Percentiles rank a stretch among this genome's conserved stretches.
These are phyloP conservation scores for Thaumatotibia leucotreta DNA, from an alignment of 1,140 invertebrate genomes.

Conservation along the genomic window DNA sequence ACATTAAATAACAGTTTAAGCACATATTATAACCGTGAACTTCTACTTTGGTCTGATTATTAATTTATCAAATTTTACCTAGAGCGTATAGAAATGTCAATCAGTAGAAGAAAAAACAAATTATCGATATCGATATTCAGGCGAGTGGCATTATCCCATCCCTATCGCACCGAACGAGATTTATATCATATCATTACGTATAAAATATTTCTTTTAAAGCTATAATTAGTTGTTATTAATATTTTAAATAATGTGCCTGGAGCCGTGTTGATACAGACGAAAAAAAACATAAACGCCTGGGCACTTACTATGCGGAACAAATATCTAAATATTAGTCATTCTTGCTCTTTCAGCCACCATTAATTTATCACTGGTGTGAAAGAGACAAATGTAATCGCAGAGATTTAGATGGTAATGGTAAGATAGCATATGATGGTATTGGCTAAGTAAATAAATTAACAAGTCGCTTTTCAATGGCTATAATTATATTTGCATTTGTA, in stretches of 20 bases:
- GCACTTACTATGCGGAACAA: not conserved
- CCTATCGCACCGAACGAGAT: conserved; percentile 54
- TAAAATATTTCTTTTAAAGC: conserved; percentile 75
- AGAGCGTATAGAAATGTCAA: too few relatives aligned
- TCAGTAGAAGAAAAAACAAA: too few relatives aligned
- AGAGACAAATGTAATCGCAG: not conserved
- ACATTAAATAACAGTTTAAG: too few relatives aligned
- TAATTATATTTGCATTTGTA: not conserved
- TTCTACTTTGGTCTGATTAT: too few relatives aligned
- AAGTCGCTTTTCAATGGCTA: not conserved
- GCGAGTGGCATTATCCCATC: conserved; percentile 25
- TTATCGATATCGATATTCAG: conserved; percentile 27
- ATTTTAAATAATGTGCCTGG: conserved; percentile 65
- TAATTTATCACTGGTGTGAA: not conserved
- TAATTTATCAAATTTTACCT: too few relatives aligned
- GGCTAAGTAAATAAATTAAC: not conserved
- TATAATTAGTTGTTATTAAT: conserved; percentile 76
- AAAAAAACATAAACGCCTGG: not conserved
- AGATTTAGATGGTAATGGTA: not conserved
- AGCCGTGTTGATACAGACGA: conserved; percentile 35
- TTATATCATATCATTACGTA: conserved; percentile 73
- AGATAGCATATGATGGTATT: not conserved
- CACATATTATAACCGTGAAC: too few relatives aligned
- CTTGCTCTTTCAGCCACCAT: not conserved
- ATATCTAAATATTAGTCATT: not conserved